Percentiles rank a stretch among this genome's conserved stretches.
Conservation (phyloP, 1,140 invertebrate genomes). For the Pararge aegeria region DNA sequence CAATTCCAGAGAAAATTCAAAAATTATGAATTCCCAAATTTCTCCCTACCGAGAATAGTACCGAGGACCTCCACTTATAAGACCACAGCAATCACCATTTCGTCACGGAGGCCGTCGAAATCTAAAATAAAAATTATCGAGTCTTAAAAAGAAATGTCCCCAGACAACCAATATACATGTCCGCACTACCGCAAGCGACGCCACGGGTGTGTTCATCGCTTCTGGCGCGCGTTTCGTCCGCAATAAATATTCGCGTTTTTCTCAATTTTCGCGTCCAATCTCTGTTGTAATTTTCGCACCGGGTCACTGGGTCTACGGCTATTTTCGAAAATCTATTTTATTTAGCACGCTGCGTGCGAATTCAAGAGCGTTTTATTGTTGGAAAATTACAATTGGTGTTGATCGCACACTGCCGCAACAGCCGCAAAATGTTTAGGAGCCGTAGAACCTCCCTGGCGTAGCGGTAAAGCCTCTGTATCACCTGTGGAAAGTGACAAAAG, state of each 20-base stretch:
- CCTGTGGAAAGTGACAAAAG: too few species aligned
- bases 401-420: neutral
- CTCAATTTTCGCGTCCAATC: conserved; percentile 19
- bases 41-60: too few species aligned
- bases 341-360: neutral
- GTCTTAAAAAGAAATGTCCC: too few species aligned
- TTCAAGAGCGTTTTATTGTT: conserved; percentile 4
- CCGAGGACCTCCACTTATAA: too few species aligned
- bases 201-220: neutral
- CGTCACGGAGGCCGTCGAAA: too few species aligned
- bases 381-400: neutral
- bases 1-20: too few species aligned
- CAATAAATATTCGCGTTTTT: conserved; percentile 36
- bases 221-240: conserved; percentile 15
- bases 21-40: too few species aligned
- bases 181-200: neutral
- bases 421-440: too few species aligned
- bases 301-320: conserved; percentile 31
- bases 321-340: conserved; percentile 15
- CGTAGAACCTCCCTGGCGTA: too few species aligned
- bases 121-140: too few species aligned
- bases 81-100: too few species aligned
- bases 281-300: conserved; percentile 1
- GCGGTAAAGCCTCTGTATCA: too few species aligned
- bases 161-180: conserved; percentile 3